Percentiles rank a stretch among this genome's conserved stretches.
Conservation (phyloP, 2,797 vertebrate genomes). For the Rhynchonycteris naso region DNA sequence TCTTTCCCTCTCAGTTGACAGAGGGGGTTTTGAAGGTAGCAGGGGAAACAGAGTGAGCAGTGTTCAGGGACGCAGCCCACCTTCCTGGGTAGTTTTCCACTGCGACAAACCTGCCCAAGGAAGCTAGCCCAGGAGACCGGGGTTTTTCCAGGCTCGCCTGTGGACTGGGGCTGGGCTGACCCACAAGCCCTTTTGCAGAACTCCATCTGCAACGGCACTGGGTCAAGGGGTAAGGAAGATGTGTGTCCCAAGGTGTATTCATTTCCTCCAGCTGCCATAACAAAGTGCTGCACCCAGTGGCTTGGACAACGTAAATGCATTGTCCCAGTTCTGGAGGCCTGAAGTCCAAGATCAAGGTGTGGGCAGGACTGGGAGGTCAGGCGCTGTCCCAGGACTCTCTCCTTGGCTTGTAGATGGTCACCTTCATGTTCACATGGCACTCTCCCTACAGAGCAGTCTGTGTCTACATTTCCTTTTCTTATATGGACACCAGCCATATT, state of each 20-base stretch:
- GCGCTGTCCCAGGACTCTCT: background rate
- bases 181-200: background rate
- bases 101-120: constrained; percentile 63
- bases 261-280: accelerated
- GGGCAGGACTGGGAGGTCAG: background rate
- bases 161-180: constrained; percentile 35
- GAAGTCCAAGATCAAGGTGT: background rate
- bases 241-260: accelerated
- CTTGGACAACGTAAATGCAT: background rate
- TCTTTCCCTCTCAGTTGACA: constrained; percentile 75
- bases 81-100: constrained; percentile 87
- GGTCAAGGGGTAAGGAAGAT: background rate
- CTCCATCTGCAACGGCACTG: accelerated
- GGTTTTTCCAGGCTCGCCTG: background rate
- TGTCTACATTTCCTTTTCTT: too few relatives aligned
- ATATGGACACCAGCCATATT: accelerated
- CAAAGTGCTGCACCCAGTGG: background rate
- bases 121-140: constrained; percentile 65
- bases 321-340: background rate
- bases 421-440: accelerated
- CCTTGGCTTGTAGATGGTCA: background rate
- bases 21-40: constrained; percentile 82
- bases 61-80: constrained; percentile 84
- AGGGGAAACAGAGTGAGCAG: constrained; percentile 85
- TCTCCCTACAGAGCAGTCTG: accelerated